These are phyloP conservation scores for Rotaria socialis DNA, from an alignment of 2,888 invertebrate genomes.

Conservation along the genomic window DNA sequence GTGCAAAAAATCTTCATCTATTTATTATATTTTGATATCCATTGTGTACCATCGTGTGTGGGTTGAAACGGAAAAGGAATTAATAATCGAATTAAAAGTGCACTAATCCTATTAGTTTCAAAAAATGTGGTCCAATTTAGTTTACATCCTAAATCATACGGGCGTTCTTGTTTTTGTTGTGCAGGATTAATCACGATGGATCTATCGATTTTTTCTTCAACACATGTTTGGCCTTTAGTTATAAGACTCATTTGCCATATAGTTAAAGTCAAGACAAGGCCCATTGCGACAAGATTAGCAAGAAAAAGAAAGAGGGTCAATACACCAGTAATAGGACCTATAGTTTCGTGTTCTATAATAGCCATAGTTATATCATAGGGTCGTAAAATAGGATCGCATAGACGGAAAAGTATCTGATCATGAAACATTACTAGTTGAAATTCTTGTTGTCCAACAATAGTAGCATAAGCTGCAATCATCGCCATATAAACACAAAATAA, in stretches of 20 bases:
- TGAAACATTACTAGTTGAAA: constrained; percentile 12
- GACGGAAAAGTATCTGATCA: constrained; percentile 4
- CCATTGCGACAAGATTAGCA: neutral
- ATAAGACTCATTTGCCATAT: constrained; percentile 23
- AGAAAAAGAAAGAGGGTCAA: constrained; percentile 21
- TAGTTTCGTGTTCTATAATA: neutral
- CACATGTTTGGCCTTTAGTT: constrained; percentile 27
- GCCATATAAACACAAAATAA: constrained; percentile 34
- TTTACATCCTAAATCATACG: neutral
- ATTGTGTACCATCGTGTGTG: constrained; percentile 16
- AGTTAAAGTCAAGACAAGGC: constrained; percentile 14
- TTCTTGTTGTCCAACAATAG: neutral
- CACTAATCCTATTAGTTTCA: neutral
- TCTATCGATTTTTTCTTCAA: constrained; percentile 16
- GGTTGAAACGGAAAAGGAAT: neutral
- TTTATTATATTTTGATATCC: neutral
- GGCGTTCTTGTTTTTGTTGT: neutral
- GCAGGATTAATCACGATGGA: neutral
- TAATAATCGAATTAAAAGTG: neutral
- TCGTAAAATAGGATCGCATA: neutral
- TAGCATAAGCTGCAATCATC: constrained; percentile 1
- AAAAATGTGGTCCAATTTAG: neutral
- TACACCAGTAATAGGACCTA: neutral
- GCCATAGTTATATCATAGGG: neutral
- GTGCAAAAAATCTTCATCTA: neutral